Evolutionary conservation across 2,113 vertebrate species (phyloP), one percentile per base, ranked within the genome.

Genomic region (Oceanodroma tethys): DNA sequence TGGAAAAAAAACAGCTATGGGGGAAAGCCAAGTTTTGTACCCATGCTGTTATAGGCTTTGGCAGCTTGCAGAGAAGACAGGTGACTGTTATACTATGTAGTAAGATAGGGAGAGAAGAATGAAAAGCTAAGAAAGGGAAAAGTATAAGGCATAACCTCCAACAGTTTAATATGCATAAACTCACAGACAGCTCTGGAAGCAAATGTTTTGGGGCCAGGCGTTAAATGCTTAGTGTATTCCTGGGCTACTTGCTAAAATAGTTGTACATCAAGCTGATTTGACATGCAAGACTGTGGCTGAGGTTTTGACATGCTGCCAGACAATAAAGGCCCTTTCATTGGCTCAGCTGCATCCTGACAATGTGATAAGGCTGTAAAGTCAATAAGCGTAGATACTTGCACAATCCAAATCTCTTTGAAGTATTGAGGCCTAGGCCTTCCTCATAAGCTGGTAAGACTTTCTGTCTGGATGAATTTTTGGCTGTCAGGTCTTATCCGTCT

Each of bases 361-460:
- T 56, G 26, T 17, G 32, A 32, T 62, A 26, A 79, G 38, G 42
- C 76, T 81, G 55, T n/a, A 14, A 52, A 79, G 43, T 59, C 81
- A 67, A 9, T 14, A 56, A 73, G 29, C 27, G 10, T 34, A 29
- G 6, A 6, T 12, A 26, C 0, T 0, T 40, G 45, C 16, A 40
- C 38, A 34, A 3, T 36, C 42, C 47, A 79, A 38, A 45, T 22
- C 14, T 59, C 50, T 52, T 45, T 66, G 12, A 87, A 34, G 68
- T 45, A 29, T 8, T 45, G 52, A 71, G 50, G 36, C 42, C 26
- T 47, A 9, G 36, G 27, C 43, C 30, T 79, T 66, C 17, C n/a
- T n/a, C 16, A 15, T 50, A 32, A 78, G 17, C 45, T 50, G 50
- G n/a, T 18, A 56, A 45, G 40, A 17, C 71, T 95, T 73, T 55